phyloP scores from a whole-genome alignment of 1,140 invertebrate species.

The Bacillus rossius region DNA sequence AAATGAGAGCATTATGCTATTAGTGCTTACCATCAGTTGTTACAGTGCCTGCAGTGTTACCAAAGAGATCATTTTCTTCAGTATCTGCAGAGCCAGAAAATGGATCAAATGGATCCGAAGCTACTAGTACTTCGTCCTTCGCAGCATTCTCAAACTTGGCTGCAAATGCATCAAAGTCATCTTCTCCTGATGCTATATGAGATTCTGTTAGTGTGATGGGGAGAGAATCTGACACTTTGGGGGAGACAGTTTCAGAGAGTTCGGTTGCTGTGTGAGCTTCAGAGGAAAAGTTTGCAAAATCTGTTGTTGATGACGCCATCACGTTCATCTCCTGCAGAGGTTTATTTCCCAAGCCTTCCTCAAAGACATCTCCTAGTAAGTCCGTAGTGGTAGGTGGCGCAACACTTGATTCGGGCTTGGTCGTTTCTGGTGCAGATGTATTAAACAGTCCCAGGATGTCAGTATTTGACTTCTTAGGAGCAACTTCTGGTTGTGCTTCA shows the following conservation, averaged over 20 bases:
- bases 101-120: constrained; percentile 34
- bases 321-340: too few species aligned
- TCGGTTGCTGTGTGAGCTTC: too few species aligned
- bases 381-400: too few species aligned
- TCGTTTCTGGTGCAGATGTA: background rate
- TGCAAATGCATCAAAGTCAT: constrained; percentile 78
- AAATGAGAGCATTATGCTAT: too few species aligned
- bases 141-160: constrained; percentile 75
- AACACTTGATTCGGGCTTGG: too few species aligned
- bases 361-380: constrained; percentile 14
- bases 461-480: constrained; percentile 24
- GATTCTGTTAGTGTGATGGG: too few species aligned
- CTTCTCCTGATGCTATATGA: constrained; percentile 25
- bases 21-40: background rate
- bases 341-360: too few species aligned
- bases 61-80: background rate
- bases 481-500: background rate
- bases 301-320: too few species aligned
- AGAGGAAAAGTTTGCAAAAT: too few species aligned
- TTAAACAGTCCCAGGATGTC: constrained; percentile 43
- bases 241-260: too few species aligned
- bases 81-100: constrained; percentile 22
- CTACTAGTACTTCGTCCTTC: constrained; percentile 45
- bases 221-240: too few species aligned
- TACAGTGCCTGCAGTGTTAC: constrained; percentile 9